These are phyloP conservation scores for Steromphala cineraria DNA, from an alignment of 2,888 invertebrate species.

Conservation along the genomic window DNA sequence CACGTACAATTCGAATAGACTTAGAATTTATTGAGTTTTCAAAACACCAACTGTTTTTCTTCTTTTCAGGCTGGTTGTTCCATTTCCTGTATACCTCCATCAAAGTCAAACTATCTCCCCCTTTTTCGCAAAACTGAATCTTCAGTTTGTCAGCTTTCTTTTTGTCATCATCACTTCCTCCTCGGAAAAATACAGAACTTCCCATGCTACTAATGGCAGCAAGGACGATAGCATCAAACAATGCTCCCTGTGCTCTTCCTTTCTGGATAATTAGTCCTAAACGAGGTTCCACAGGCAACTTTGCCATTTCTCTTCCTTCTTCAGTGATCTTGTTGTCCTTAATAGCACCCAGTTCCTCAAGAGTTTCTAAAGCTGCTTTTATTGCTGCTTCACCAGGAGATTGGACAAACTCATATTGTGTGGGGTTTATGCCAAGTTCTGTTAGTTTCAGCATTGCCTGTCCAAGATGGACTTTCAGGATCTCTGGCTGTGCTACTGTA, in stretches of 20 bases:
- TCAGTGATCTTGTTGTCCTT: constrained; percentile 58
- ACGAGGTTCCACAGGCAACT: constrained; percentile 68
- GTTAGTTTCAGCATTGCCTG: constrained; percentile 69
- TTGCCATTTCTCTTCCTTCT: constrained; percentile 66
- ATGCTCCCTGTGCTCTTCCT: constrained; percentile 49
- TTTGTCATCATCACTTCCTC: constrained; percentile 57
- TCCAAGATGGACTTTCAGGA: constrained; percentile 66
- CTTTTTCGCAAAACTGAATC: constrained; percentile 58
- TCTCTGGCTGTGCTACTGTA: constrained; percentile 69
- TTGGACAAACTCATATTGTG: constrained; percentile 72
- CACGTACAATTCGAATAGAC: constrained; percentile 60
- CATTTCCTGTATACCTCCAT: constrained; percentile 64
- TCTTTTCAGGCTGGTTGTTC: constrained; percentile 50
- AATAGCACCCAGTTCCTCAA: constrained; percentile 65
- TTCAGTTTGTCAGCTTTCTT: constrained; percentile 58
- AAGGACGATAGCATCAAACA: constrained; percentile 63
- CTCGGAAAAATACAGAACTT: constrained; percentile 67
- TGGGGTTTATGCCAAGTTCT: constrained; percentile 65
- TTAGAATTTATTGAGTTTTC: constrained; percentile 72
- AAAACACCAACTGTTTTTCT: constrained; percentile 66
- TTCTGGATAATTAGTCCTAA: constrained; percentile 58
- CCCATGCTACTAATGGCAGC: constrained; percentile 65
- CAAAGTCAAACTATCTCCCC: constrained; percentile 66
- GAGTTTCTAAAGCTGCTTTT: constrained; percentile 52
- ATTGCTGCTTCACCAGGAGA: constrained; percentile 62